These are phyloP conservation scores for Cataglyphis livida DNA, from an alignment of 2,888 invertebrate species.

Conservation along the genomic window DNA sequence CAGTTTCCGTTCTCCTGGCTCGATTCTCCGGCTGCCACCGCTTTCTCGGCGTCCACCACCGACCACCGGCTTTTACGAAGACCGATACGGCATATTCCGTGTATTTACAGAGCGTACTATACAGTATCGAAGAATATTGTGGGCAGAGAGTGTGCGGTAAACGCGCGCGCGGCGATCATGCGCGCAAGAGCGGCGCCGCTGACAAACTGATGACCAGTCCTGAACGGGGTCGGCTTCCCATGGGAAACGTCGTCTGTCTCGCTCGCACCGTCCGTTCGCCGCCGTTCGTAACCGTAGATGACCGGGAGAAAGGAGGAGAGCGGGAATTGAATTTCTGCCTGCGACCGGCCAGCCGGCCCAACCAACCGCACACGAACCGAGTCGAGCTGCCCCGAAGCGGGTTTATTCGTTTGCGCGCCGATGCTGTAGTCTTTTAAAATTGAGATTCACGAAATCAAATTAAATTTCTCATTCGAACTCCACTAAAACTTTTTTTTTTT, in stretches of 20 bases:
- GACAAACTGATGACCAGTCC: slow-evolving; percentile 60
- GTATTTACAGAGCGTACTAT: slow-evolving; percentile 7
- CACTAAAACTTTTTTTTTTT: not conserved
- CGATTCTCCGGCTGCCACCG: not conserved
- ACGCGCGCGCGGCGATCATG: slow-evolving; percentile 11
- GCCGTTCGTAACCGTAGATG: not conserved
- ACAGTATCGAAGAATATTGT: not conserved
- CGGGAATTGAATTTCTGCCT: slow-evolving; percentile 63
- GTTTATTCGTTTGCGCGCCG: slow-evolving; percentile 29
- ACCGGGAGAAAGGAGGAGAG: slow-evolving; percentile 40
- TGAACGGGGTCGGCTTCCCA: slow-evolving; percentile 62
- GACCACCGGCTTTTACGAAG: slow-evolving; percentile 22
- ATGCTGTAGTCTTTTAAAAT: not conserved
- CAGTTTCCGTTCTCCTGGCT: not conserved
- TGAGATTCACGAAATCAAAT: not conserved
- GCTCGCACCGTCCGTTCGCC: slow-evolving; percentile 34
- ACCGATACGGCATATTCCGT: not conserved
- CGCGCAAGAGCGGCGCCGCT: slow-evolving; percentile 63
- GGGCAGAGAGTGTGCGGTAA: not conserved
- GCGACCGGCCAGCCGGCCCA: slow-evolving; percentile 8
- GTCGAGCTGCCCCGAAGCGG: not conserved
- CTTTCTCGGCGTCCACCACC: not conserved
- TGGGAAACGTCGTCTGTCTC: slow-evolving; percentile 66
- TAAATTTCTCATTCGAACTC: not conserved
- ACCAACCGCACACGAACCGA: not conserved